phyloP scores from a whole-genome alignment of 2,113 vertebrate species.

The Chaetodon auriga region DNA sequence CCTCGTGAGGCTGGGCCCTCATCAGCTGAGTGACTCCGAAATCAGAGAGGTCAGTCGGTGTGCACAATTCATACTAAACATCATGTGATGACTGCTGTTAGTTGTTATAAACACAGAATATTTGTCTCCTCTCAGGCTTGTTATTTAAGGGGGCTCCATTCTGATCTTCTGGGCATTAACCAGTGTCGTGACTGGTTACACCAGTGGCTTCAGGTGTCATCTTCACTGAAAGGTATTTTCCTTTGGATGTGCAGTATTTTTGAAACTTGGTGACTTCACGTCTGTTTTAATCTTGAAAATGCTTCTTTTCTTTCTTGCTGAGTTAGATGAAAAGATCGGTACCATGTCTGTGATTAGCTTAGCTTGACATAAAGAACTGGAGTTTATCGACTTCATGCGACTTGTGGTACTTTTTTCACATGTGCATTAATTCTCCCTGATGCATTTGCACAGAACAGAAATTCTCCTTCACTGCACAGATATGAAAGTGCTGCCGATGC shows the following conservation, averaged over 20 bases:
- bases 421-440: background rate
- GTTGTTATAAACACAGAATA: background rate
- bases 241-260: background rate
- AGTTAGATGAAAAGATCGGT: background rate
- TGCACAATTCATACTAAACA: background rate
- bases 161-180: slow-evolving; percentile 71
- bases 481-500: background rate
- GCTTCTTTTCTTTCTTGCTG: background rate
- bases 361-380: too few relatives aligned
- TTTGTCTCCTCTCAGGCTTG: slow-evolving; percentile 87
- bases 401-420: too few relatives aligned
- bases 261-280: background rate
- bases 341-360: background rate
- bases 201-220: slow-evolving; percentile 91
- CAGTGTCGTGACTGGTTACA: slow-evolving; percentile 89
- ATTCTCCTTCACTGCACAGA: background rate
- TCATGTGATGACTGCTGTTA: background rate
- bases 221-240: slow-evolving; percentile 87
- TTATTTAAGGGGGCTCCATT: slow-evolving; percentile 89
- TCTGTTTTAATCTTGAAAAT: background rate
- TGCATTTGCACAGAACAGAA: background rate
- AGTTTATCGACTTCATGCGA: too few relatives aligned
- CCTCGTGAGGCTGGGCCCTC: slow-evolving; percentile 85
- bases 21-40: slow-evolving; percentile 87
- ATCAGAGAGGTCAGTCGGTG: slow-evolving; percentile 85